phyloP scores from a whole-genome alignment of 1,140 invertebrate genomes.

The Zaprionus camerounensis region DNA sequence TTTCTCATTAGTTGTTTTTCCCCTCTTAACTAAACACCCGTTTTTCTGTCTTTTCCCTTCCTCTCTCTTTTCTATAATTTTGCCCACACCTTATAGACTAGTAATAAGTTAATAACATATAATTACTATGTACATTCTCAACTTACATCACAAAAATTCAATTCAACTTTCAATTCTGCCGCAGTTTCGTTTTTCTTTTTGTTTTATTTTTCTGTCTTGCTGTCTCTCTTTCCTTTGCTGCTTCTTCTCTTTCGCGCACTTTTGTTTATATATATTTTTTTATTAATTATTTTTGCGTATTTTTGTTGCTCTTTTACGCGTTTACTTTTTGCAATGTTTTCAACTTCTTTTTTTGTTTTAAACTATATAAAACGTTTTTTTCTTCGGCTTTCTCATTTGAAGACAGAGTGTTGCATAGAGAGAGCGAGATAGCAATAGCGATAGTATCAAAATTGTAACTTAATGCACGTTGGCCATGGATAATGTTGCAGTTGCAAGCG shows the following conservation, averaged over 20 bases:
- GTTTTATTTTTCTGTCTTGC: constrained; percentile 24
- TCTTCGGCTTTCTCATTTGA: constrained; percentile 63
- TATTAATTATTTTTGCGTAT: constrained; percentile 29
- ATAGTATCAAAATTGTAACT: constrained; percentile 10
- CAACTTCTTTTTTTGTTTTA: constrained; percentile 39
- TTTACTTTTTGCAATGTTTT: constrained; percentile 44
- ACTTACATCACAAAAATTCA: constrained; percentile 72
- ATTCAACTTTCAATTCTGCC: constrained; percentile 61
- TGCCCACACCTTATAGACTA: constrained; percentile 4
- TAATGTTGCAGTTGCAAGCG: constrained; percentile 12
- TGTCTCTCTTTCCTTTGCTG: constrained; percentile 18
- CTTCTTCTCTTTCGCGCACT: constrained; percentile 38
- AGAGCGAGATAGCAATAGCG: constrained; percentile 7
- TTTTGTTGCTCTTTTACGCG: constrained; percentile 39
- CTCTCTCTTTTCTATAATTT: background rate
- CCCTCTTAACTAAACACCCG: background rate
- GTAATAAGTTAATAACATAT: constrained; percentile 23
- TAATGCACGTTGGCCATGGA: constrained; percentile 31
- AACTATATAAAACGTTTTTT: constrained; percentile 49
- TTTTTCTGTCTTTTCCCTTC: background rate
- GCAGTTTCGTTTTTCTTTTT: constrained; percentile 50
- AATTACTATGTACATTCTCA: constrained; percentile 25
- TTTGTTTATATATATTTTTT: constrained; percentile 20
- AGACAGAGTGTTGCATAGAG: constrained; percentile 3
- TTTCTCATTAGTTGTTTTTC: background rate